Percentiles rank a stretch among this genome's conserved stretches.
phyloP scores from a whole-genome alignment of 1,140 invertebrate genomes.

The Lucilia sericata region DNA sequence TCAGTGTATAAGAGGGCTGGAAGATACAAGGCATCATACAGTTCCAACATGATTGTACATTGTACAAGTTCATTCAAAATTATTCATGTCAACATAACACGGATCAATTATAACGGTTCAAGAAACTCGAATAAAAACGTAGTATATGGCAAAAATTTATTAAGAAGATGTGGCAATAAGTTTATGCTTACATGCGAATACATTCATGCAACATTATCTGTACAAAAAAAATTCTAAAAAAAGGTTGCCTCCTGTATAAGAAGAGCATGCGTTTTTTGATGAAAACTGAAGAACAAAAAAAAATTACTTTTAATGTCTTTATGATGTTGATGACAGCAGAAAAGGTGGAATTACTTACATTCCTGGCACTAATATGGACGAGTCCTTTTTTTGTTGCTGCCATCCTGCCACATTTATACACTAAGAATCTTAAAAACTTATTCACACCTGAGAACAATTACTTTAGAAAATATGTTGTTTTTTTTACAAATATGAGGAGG shows the following conservation, averaged over 20 bases:
- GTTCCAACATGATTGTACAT: not conserved
- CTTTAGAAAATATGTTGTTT: not conserved
- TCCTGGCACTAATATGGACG: not conserved
- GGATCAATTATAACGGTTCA: conserved; percentile 48
- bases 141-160: not conserved
- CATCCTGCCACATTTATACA: not conserved
- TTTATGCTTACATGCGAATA: not conserved
- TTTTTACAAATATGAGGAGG: not conserved
- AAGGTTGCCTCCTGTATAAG: not conserved
- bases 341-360: not conserved
- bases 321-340: not conserved
- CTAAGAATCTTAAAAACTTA: conserved; percentile 40
- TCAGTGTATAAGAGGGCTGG: not conserved
- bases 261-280: not conserved
- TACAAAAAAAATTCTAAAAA: not conserved
- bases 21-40: not conserved
- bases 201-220: not conserved
- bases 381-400: not conserved
- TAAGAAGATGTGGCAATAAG: not conserved
- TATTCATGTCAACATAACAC: conserved; percentile 47
- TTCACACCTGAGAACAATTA: conserved; percentile 47
- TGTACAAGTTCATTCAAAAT: conserved; percentile 44
- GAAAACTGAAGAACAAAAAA: not conserved
- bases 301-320: not conserved
- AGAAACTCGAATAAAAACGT: conserved; percentile 31